Base-by-base conservation (phyloP, 1,140 invertebrate species). In the Schmidtea mediterranea region DNA sequence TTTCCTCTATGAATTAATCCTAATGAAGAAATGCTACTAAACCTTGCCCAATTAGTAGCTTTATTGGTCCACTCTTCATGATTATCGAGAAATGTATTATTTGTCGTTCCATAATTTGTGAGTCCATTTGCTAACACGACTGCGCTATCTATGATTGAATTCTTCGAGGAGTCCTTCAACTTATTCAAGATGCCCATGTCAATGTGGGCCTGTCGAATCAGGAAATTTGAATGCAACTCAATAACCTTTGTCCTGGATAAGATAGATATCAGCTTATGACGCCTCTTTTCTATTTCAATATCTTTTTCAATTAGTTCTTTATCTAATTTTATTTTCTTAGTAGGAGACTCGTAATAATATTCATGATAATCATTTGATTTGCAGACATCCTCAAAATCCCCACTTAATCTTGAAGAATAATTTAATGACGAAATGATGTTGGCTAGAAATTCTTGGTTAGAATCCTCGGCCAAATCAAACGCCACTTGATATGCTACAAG, bases 41-140 rank as follows among this genome's bases (percentile, higher is more conserved):
- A 72, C 65, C 97, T 98, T 0, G 90, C 90, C 90, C 90, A 98
- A 64, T 98, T 99, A 10, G 89, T 95, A 0, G 92, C 92, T 50
- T 89, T 72, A 1, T 83, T 81, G 47, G 98, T 66, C 92, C 92
- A 99, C 59, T 97, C 90, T 26, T 98, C 70, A 64, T 98, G 97
- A 60, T 97, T 89, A 55, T 76, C 70, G 16, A 87, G 67, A 66
- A 87, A 87, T 59, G 82, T 78, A 65, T 87, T 82, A 58, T 75
- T 79, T 1, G 82, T 87, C 5, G 87, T 94, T 22, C 90, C 92
- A 57, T 81, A 80, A 67, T 97, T 87, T 89, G 97, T 98, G 56
- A 87, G 84, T 2, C 82, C 84, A 70, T 98, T 97, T 1, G 92
- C 83, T 53, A 98, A 90, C 0, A 99, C 86, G 9, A 89, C 94